Percentiles rank a stretch among this genome's conserved stretches.
Evolutionary conservation across 2,797 vertebrate species (phyloP).

Genomic region (Naso thynnoides): DNA sequence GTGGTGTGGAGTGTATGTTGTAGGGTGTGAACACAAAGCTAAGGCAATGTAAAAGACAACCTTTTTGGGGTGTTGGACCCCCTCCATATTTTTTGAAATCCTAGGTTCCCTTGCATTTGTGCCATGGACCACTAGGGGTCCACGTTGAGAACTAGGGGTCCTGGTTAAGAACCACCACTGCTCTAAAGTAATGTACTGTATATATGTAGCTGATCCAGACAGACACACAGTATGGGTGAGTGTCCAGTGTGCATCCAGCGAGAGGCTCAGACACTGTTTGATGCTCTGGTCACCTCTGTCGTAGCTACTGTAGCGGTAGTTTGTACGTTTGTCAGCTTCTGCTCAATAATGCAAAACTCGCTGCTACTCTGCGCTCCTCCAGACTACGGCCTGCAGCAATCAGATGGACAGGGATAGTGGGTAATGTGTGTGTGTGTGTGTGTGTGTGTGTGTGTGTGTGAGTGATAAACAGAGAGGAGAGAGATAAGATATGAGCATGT

Average conservation of each 20-base stretch:
- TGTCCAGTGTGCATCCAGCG: slow-evolving; percentile 51
- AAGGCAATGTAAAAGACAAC: too few species aligned
- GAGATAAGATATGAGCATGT: slow-evolving; percentile 66
- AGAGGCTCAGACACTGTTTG: slow-evolving; percentile 32
- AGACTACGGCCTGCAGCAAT: slow-evolving; percentile 78
- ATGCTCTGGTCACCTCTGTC: slow-evolving; percentile 35
- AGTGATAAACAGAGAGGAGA: slow-evolving; percentile 10
- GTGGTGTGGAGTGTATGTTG: too few species aligned
- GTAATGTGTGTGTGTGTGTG: slow-evolving; percentile 16
- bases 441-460: slow-evolving; percentile 37
- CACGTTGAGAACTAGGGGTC: too few species aligned
- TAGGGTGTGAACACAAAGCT: too few species aligned
- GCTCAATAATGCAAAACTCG: slow-evolving; percentile 83
- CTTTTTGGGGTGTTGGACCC: too few species aligned
- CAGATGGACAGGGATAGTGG: slow-evolving; percentile 73
- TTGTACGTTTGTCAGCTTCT: slow-evolving; percentile 71
- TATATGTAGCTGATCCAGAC: slow-evolving; percentile 2
- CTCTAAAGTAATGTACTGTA: too few species aligned
- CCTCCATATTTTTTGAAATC: too few species aligned
- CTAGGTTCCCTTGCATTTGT: too few species aligned
- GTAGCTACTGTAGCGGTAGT: slow-evolving; percentile 55
- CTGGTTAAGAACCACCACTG: too few species aligned
- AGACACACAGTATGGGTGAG: background rate
- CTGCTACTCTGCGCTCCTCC: slow-evolving; percentile 69
- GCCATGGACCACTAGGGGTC: too few species aligned